Evolutionary conservation across 2,113 vertebrate species (phyloP), one percentile per base, ranked within the genome.

Genomic region (Antennarius striatus): DNA sequence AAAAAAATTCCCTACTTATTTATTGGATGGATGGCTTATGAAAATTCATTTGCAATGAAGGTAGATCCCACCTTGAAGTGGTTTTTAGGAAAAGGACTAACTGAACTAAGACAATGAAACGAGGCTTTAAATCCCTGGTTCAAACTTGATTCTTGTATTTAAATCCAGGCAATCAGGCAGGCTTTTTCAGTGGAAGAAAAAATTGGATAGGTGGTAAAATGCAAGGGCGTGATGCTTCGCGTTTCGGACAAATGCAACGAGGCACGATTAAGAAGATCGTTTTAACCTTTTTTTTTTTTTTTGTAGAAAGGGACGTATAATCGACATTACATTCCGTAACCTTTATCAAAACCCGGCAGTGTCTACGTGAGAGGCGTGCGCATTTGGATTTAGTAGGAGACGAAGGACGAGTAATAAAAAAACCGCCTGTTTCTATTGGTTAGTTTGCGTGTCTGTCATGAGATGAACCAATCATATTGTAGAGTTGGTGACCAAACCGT

Each of bases 331-430:
- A 22, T 1, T 2, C 22, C 22, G 22, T 36, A 36, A 36, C 32
- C 42, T 12, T 43, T 43, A 43, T 11, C 42, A 10, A 43, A 43
- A 47, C 14, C 46, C 32, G 12, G 47, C 11, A 49, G 32, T 73
- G 73, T 60, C 17, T 80, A 86, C 84, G 81, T 87, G 84, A 53
- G 36, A 43, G 29, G 11, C 66, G 77, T 83, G 71, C 3, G 32
- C 52, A 70, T 76, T 10, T 40, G 15, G 3, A 0, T 5, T 13
- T 6, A 40, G 10, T 13, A 64, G 36, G 15, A 53, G 42, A 65
- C 12, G 1, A 2, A 36, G 10, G 9, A 4, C 10, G 10, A 11
- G 16, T 1, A 3, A 11, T 5, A 30, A 6, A 0, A 0, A 16
- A 1, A n/a, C n/a, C 6, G 40, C 52, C 15, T 6, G 0, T 8